Base-by-base conservation (phyloP, 2,888 invertebrate genomes). In the Girardia tigrina region DNA sequence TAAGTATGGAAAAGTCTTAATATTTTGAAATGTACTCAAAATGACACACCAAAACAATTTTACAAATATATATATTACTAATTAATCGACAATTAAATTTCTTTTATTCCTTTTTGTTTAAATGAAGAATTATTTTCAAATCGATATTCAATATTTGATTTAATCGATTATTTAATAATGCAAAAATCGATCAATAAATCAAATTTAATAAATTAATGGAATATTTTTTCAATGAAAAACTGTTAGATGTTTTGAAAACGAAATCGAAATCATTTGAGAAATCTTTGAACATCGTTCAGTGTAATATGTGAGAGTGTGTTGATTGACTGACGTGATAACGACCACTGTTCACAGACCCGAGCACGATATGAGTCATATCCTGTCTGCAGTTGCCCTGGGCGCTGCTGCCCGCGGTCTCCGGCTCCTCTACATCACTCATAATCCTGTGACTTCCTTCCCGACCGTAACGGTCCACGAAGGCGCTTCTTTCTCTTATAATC, bases 151-250 rank as follows among this genome's bases (percentile, higher is more conserved):
- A n/a, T n/a, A n/a, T n/a, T n/a, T n/a, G n/a, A n/a, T n/a, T n/a
- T n/a, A n/a, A n/a, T n/a, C n/a, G n/a, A n/a, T n/a, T n/a, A n/a
- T n/a, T n/a, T n/a, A n/a, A n/a, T n/a, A n/a, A n/a, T n/a, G n/a
- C n/a, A n/a, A n/a, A n/a, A n/a, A n/a, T n/a, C n/a, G n/a, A n/a
- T n/a, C n/a, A n/a, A n/a, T n/a, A n/a, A n/a, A n/a, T n/a, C n/a
- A n/a, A n/a, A n/a, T n/a, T n/a, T n/a, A n/a, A n/a, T n/a, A n/a
- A n/a, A n/a, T n/a, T n/a, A n/a, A 56, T 56, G 56, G 56, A 56
- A 56, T 56, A 56, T 56, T 56, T 56, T 56, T 56, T 56, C 56
- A 56, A 56, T 56, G 56, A 56, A 6, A 56, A 56, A 56, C 20
- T 56, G 2, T n/a, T 12, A 16, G 23, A 16, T 56, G 56, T 56